These are phyloP conservation scores for Chironomus striatipennis DNA, from an alignment of 1,140 invertebrate species.

Conservation along the genomic window DNA sequence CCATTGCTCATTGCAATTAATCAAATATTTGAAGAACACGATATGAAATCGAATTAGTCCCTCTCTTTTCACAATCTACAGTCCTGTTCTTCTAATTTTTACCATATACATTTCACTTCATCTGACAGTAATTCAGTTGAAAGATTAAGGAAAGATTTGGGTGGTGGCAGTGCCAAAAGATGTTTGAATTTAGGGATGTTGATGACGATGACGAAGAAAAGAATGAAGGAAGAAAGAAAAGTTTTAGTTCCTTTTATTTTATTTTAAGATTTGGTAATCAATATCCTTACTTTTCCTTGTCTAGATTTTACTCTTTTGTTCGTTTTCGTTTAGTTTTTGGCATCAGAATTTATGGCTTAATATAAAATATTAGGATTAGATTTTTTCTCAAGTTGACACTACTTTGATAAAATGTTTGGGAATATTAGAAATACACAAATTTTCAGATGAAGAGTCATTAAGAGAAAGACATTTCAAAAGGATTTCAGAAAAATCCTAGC, in stretches of 20 bases:
- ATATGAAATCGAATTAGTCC: slow-evolving; percentile 16
- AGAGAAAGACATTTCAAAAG: too few species aligned
- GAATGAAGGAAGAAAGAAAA: background rate
- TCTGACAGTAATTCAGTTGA: slow-evolving; percentile 5
- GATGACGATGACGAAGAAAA: background rate
- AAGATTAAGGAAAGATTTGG: background rate
- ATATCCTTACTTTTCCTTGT: background rate
- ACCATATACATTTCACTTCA: background rate
- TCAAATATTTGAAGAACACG: slow-evolving; percentile 24
- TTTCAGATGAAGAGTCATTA: too few species aligned
- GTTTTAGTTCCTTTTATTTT: background rate
- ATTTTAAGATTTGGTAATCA: background rate
- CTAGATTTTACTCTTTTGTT: too few species aligned
- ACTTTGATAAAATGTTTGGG: background rate
- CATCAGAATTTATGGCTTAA: background rate
- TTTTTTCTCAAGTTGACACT: background rate
- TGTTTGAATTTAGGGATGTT: background rate
- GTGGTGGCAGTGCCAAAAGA: background rate
- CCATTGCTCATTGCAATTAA: slow-evolving; percentile 19
- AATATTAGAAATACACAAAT: background rate
- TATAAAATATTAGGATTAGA: background rate
- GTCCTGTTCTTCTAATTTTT: background rate
- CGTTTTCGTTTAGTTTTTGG: background rate
- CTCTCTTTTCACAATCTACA: background rate
- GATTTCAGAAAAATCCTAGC: too few species aligned